Conservation (phyloP, 2,888 invertebrate species). For the Mylabris sibirica region DNA sequence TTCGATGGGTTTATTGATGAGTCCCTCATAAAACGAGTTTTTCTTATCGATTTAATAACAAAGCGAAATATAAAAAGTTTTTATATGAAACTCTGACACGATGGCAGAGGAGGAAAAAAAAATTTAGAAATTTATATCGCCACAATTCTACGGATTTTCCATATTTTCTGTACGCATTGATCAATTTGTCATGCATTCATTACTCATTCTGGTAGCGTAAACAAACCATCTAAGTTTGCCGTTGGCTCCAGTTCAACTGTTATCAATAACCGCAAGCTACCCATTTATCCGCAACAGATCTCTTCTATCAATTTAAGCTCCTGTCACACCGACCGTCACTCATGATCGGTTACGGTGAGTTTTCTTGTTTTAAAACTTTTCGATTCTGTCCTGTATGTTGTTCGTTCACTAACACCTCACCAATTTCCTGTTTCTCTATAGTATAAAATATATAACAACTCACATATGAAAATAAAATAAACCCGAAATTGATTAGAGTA, state of each 20-base stretch:
- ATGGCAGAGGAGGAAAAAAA: conserved; percentile 22
- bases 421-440: background rate
- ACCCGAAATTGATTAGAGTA: conserved; percentile 23
- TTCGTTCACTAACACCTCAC: background rate
- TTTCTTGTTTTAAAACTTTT: conserved; percentile 34
- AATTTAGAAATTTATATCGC: conserved; percentile 39
- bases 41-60: conserved; percentile 40
- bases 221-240: conserved; percentile 53
- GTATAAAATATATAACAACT: background rate
- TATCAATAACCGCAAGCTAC: conserved; percentile 53
- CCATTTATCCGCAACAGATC: conserved; percentile 51
- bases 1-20: conserved; percentile 36
- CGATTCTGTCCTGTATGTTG: background rate
- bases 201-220: conserved; percentile 52
- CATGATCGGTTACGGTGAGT: conserved; percentile 42
- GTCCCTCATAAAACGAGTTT: conserved; percentile 36
- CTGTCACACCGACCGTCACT: conserved; percentile 46
- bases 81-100: conserved; percentile 39
- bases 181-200: conserved; percentile 55
- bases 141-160: conserved; percentile 44
- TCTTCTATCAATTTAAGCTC: conserved; percentile 50
- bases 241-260: conserved; percentile 52
- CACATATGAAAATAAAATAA: background rate
- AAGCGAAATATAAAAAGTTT: conserved; percentile 37
- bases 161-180: conserved; percentile 47